Base-by-base conservation (phyloP, 2,113 vertebrate species). In the Thamnophis sirtalis region DNA sequence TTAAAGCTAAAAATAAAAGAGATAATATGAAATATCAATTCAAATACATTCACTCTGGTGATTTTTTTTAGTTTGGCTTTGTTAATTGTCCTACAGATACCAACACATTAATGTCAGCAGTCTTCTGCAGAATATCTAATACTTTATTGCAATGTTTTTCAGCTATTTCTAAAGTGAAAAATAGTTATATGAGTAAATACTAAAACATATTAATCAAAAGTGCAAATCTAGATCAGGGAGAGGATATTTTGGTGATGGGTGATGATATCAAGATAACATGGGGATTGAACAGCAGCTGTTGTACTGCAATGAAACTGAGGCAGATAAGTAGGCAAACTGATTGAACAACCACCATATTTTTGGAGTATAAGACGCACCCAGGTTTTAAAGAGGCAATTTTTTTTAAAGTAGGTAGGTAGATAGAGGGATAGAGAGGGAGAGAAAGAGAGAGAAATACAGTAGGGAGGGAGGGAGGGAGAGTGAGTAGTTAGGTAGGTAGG, bases 1-100 rank as follows among this genome's bases (percentile, higher is more conserved):
- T 99, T 92, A 99, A 96, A 38, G 97, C 98, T 99, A 93, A 84
- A 96, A 96, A 13, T 93, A 38, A 95, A 54, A 92, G 90, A 26
- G 22, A 43, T 21, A 89, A 26, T 8, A 85, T 11, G 60, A n/a
- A 2, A 51, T 86, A 63, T 92, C 22, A 92, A 85, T 63, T 60
- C 2, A 11, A 89, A 60, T 9, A 58, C 24, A 89, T 56, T 92
- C 10, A 26, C 43, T 49, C 3, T 38, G 33, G 21, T 84, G 54
- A 56, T 5, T 51, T 50, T 88, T 60, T 28, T 28, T 24, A 85
- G 73, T 88, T 51, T 51, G 58, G 58, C 49, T 91, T 33, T 85
- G 26, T 49, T 85, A 56, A 28, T 63, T 56, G 13, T 86, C 49
- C 49, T 38, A 51, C 28, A 51, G 21, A 80, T 1, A 9, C 11